Evolutionary conservation across 1,140 invertebrate species (phyloP).

Genomic region (Globodera ellingtonae): DNA sequence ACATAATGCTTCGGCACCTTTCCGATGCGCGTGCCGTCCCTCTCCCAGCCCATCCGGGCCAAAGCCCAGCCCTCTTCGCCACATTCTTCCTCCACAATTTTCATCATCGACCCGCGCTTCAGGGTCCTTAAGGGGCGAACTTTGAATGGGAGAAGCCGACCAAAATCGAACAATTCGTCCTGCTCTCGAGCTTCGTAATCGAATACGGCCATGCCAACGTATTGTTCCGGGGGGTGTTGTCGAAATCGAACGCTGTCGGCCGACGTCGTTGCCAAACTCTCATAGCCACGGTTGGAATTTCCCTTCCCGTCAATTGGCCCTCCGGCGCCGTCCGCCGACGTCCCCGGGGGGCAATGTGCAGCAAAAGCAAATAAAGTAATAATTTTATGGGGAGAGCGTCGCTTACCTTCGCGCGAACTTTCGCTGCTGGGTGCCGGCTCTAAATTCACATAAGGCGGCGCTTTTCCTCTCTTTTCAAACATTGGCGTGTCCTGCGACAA

Average conservation of each 20-base stretch:
- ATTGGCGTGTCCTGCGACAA: background rate
- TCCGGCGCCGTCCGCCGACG: background rate
- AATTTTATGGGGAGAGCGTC: background rate
- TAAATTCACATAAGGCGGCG: background rate
- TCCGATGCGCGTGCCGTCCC: slow-evolving; percentile 10
- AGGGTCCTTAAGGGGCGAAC: slow-evolving; percentile 4
- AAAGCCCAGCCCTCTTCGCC: slow-evolving; percentile 38
- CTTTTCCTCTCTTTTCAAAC: background rate
- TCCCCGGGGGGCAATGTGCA: too few relatives aligned
- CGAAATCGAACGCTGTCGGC: background rate
- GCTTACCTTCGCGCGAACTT: background rate
- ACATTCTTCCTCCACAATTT: slow-evolving; percentile 36
- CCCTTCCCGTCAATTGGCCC: background rate
- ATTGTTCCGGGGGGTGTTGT: slow-evolving; percentile 3
- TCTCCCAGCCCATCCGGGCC: slow-evolving; percentile 16
- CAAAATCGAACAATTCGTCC: slow-evolving; percentile 27
- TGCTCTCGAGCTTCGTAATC: slow-evolving; percentile 31
- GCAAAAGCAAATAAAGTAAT: too few relatives aligned
- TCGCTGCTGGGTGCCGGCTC: background rate
- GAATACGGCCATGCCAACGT: slow-evolving; percentile 26
- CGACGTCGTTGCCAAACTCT: background rate
- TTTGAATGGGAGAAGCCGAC: background rate
- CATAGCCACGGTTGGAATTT: background rate
- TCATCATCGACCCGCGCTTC: slow-evolving; percentile 33
- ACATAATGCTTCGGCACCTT: slow-evolving; percentile 36